Percentiles rank a stretch among this genome's conserved stretches.
Evolutionary conservation across 2,113 vertebrate species (phyloP).

Genomic region (Ellobius talpinus): DNA sequence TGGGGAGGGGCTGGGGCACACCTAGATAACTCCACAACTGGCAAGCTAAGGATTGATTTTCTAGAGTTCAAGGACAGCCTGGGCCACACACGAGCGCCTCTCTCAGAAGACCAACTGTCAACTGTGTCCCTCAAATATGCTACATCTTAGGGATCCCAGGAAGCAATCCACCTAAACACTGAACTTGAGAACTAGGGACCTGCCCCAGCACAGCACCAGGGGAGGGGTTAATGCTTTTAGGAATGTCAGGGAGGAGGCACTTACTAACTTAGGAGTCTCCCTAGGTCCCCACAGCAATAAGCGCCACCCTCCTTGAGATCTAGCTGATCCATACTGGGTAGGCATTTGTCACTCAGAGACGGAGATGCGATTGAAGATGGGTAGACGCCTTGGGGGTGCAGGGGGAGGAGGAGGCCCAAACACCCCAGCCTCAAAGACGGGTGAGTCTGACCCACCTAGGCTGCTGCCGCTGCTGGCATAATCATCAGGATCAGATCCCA

Average conservation of each 20-base stretch:
- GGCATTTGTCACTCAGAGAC: slow-evolving; percentile 89
- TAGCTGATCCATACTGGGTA: neutral
- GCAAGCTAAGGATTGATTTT: neutral
- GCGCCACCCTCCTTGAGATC: neutral
- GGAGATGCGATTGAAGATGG: slow-evolving; percentile 93
- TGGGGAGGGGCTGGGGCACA: neutral
- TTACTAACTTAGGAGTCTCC: neutral
- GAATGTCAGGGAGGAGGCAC: neutral
- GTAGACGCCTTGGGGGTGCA: slow-evolving; percentile 88
- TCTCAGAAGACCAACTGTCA: neutral
- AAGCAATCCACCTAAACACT: slow-evolving; percentile 28
- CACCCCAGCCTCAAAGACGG: slow-evolving; percentile 89
- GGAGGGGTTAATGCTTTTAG: slow-evolving; percentile 68
- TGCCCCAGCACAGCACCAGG: slow-evolving; percentile 63
- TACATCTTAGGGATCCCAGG: slow-evolving; percentile 58
- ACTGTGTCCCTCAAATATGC: slow-evolving; percentile 51
- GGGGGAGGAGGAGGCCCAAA: slow-evolving; percentile 69
- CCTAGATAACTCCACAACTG: neutral
- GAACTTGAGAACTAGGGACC: slow-evolving; percentile 61
- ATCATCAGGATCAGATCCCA: slow-evolving; percentile 92
- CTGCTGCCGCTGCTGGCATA: slow-evolving; percentile 91
- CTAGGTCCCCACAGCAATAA: neutral
- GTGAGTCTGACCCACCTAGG: slow-evolving; percentile 92
- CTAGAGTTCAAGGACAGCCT: neutral
- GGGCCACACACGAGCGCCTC: neutral